A percentile compares a stretch with the other conserved stretches of the same genome.
Evolutionary conservation across 1,140 invertebrate species (phyloP).

Genomic region (Papilio aristodemus): DNA sequence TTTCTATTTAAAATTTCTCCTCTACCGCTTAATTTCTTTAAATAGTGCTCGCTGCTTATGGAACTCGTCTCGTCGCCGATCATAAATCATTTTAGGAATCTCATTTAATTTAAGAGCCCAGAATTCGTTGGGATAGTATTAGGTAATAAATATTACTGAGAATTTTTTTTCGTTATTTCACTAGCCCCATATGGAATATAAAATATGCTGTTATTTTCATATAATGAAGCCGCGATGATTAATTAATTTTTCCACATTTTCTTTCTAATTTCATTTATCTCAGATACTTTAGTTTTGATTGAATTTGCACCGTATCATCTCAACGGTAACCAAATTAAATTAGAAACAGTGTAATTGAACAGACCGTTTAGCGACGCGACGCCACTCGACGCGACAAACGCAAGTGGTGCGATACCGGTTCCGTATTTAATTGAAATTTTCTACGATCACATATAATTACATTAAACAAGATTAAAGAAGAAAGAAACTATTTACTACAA

Average conservation of each 20-base stretch:
- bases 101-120: constrained; percentile 6
- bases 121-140: background rate
- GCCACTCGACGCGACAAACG: background rate
- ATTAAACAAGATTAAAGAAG: too few relatives aligned
- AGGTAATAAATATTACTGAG: constrained; percentile 3
- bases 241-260: too few relatives aligned
- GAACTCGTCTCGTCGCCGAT: background rate
- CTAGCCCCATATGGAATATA: background rate
- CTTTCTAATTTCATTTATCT: too few relatives aligned
- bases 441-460: too few relatives aligned
- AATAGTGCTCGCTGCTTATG: too few relatives aligned
- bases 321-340: background rate
- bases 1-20: too few relatives aligned
- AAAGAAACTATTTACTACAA: background rate
- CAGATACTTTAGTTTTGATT: too few relatives aligned
- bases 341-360: background rate
- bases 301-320: too few relatives aligned
- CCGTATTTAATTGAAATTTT: background rate
- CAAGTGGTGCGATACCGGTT: background rate
- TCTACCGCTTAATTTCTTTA: too few relatives aligned
- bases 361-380: background rate
- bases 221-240: too few relatives aligned
- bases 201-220: too few relatives aligned
- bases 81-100: constrained; percentile 6
- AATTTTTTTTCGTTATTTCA: background rate